These are phyloP conservation scores for Orgyia antiqua DNA, from an alignment of 2,888 invertebrate species.

Conservation along the genomic window DNA sequence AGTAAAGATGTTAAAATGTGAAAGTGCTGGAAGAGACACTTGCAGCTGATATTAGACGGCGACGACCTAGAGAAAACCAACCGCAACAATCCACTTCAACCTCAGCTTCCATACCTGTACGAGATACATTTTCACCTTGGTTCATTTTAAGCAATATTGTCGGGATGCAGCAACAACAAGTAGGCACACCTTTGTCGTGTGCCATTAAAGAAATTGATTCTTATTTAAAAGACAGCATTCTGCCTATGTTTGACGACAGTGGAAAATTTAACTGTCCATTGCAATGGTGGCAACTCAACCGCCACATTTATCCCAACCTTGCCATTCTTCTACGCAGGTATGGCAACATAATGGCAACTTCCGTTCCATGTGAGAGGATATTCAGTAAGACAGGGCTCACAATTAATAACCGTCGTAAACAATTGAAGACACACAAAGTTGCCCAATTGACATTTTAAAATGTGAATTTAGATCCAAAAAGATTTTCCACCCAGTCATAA, in stretches of 20 bases:
- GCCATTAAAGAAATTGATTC: conserved; percentile 6
- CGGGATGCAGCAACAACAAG: conserved; percentile 2
- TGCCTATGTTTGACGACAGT: conserved; percentile 1
- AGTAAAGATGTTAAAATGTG: conserved; percentile 2
- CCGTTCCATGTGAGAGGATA: conserved; percentile 4
- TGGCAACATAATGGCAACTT: conserved; percentile 9
- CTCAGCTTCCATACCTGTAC: background rate
- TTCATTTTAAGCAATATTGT: conserved; percentile 5
- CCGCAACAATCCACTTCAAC: conserved; percentile 5
- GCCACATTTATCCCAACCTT: conserved; percentile 1
- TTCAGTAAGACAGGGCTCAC: conserved; percentile 5
- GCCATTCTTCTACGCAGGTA: conserved; percentile 2
- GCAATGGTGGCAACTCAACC: conserved; percentile 6
- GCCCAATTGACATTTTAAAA: background rate
- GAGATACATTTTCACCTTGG: conserved; percentile 7
- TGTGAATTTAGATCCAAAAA: background rate
- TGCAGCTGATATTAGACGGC: conserved; percentile 2
- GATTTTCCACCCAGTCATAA: no score
- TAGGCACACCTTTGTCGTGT: conserved; percentile 1
- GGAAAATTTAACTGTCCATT: conserved; percentile 6
- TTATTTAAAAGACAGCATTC: conserved; percentile 3
- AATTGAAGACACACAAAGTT: conserved; percentile 3
- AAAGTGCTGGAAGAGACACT: conserved; percentile 3
- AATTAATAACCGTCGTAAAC: conserved; percentile 1
- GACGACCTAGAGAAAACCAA: conserved; percentile 1